Evolutionary conservation across 2,113 vertebrate genomes (phyloP), one percentile per base, ranked within the genome.

Genomic region (Ictidomys tridecemlineatus): DNA sequence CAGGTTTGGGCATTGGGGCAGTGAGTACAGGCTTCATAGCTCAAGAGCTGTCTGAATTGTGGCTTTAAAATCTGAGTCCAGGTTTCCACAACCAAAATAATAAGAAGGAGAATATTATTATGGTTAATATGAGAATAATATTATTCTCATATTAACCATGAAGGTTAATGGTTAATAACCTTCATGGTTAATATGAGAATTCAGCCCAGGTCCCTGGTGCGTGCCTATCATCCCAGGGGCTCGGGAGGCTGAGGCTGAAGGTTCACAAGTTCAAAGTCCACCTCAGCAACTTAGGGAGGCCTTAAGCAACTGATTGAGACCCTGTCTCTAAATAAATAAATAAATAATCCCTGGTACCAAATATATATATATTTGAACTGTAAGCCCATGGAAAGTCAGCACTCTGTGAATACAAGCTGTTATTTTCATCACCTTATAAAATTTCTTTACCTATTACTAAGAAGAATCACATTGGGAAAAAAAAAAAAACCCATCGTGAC

Each of bases 401-500:
- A 18, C 28, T 89, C 16, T 0, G 7, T 3, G 78, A 16, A 17
- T 14, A 45, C 45, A 77, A 82, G 13, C 63, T 74, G 28, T 93
- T 80, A n/a, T 74, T 69, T 85, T 79, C 51, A 74, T 78, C 89
- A 14, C 26, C 37, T 67, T 61, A 14, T 30, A 56, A 80, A 80
- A 69, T 79, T 78, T 56, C 76, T 93, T 91, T 84, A 51, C 89
- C 86, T 90, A 61, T 56, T 93, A 70, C 51, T 69, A 32, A 48
- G 79, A 91, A 95, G 72, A 80, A 48, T 58, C 69, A 42, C 51
- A 12, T 9, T 28, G 74, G 45, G 67, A 45, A 45, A 45, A 45
- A 45, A 45, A 89, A 89, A 67, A 79, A 88, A 93, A 58, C 2
- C 34, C 69, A n/a, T 70, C 63, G 5, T n/a, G 63, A 63, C 53